Evolutionary conservation across 2,113 vertebrate species (phyloP).

Genomic region (Vulpes lagopus): DNA sequence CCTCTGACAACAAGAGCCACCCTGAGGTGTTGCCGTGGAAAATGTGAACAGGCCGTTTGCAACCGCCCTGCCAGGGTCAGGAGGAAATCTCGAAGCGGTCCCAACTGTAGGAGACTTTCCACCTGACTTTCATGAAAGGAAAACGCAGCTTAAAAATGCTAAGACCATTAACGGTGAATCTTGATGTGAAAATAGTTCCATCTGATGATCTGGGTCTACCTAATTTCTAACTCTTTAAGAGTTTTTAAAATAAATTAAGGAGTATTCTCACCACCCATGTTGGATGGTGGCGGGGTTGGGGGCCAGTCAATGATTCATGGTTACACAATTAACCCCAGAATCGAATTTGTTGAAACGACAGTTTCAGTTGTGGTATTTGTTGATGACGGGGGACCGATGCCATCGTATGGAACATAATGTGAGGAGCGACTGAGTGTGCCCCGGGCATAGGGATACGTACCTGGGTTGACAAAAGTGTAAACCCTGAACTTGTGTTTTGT

Average conservation of each 20-base stretch:
- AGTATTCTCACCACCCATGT: not conserved
- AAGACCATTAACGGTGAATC: not conserved
- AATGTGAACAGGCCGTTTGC: not conserved
- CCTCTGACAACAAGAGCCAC: not conserved
- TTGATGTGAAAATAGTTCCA: not conserved
- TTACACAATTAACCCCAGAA: not conserved
- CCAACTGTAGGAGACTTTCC: not conserved
- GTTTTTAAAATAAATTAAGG: not conserved
- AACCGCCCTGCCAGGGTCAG: not conserved
- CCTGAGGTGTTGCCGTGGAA: not conserved
- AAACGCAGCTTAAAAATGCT: not conserved
- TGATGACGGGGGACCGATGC: not conserved
- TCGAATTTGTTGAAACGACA: not conserved
- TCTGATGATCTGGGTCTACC: not conserved
- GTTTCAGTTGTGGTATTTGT: not conserved
- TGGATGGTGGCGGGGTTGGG: not conserved
- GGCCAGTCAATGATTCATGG: not conserved
- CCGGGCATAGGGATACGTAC: not conserved
- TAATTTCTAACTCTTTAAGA: conserved; percentile 7
- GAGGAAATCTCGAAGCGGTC: not conserved
- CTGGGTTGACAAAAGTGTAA: not conserved
- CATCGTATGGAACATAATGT: not conserved
- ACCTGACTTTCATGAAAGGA: not conserved
- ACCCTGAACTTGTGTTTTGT: not conserved
- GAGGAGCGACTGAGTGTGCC: not conserved